Evolutionary conservation across 2,797 vertebrate species (phyloP).

Genomic region (Phyllotis vaccarum): DNA sequence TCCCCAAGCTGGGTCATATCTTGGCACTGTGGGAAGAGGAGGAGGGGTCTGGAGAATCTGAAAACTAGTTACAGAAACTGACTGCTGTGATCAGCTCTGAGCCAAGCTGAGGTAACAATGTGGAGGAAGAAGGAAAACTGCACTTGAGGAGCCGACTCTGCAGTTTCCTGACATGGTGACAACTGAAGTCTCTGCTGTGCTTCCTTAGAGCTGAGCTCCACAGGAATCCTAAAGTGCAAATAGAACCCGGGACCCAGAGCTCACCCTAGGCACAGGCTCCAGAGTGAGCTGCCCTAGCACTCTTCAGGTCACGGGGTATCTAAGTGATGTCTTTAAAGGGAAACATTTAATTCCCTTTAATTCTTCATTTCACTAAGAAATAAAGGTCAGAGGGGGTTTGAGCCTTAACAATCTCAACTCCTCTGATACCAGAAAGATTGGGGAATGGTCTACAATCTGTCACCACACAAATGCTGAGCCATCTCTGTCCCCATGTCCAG

Average conservation of each 20-base stretch:
- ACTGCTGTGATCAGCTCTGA: neutral
- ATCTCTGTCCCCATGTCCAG: neutral
- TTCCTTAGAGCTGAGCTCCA: neutral
- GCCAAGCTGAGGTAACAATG: too few species aligned
- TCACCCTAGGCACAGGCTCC: neutral
- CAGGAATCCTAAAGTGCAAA: neutral
- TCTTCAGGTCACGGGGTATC: neutral
- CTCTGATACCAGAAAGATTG: neutral
- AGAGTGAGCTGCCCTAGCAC: neutral
- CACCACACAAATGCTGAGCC: neutral
- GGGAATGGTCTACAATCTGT: neutral
- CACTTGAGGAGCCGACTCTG: neutral
- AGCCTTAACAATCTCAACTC: neutral
- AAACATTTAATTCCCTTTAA: neutral
- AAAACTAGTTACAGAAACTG: neutral
- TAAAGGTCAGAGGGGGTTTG: neutral
- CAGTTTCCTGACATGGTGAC: neutral
- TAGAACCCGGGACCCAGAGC: neutral
- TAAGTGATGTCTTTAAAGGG: neutral
- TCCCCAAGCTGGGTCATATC: neutral
- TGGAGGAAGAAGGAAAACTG: neutral
- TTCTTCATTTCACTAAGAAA: neutral
- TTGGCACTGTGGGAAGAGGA: neutral
- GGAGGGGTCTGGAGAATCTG: neutral
- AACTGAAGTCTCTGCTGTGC: neutral